Percentiles rank a stretch among this genome's conserved stretches.
Evolutionary conservation across 2,888 invertebrate genomes (phyloP).

Genomic region (Tortrix viridana): DNA sequence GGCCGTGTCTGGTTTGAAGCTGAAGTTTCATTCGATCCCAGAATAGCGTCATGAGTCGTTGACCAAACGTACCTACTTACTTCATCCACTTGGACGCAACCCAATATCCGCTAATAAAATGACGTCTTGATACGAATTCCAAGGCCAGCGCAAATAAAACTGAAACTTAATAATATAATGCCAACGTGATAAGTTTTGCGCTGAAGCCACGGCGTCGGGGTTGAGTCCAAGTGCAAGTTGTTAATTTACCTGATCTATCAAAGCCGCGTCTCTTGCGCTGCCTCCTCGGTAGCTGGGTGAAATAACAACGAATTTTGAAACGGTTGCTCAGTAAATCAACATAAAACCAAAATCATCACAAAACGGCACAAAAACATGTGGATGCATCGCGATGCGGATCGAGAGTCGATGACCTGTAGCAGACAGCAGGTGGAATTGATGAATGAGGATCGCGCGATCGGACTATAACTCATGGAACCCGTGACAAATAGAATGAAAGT

Average conservation of each 20-base stretch:
- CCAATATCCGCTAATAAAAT: conserved; percentile 59
- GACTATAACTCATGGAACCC: conserved; percentile 2
- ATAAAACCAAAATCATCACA: conserved; percentile 81
- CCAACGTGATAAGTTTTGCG: conserved; percentile 4
- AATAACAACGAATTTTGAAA: conserved; percentile 83
- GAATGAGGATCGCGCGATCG: conserved; percentile 20
- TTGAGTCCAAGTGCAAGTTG: conserved; percentile 74
- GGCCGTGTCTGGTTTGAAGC: conserved; percentile 41
- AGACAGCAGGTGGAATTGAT: conserved; percentile 13
- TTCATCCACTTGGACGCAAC: conserved; percentile 79
- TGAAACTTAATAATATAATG: conserved; percentile 14
- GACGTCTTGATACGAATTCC: conserved; percentile 35
- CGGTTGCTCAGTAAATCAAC: conserved; percentile 77
- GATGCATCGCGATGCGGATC: conserved; percentile 56
- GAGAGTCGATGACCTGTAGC: conserved; percentile 26
- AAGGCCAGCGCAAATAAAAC: conserved; percentile 19
- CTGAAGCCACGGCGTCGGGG: conserved; percentile 43
- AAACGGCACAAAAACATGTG: conserved; percentile 78
- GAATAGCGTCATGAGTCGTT: conserved; percentile 63
- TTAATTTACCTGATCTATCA: conserved; percentile 83
- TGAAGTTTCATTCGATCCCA: conserved; percentile 42
- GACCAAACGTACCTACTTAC: conserved; percentile 65
- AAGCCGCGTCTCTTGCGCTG: conserved; percentile 85
- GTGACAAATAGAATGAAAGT: background rate
- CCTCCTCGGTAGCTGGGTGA: conserved; percentile 85